phyloP scores from a whole-genome alignment of 2,888 invertebrate genomes.

The Rotaria sp. region DNA sequence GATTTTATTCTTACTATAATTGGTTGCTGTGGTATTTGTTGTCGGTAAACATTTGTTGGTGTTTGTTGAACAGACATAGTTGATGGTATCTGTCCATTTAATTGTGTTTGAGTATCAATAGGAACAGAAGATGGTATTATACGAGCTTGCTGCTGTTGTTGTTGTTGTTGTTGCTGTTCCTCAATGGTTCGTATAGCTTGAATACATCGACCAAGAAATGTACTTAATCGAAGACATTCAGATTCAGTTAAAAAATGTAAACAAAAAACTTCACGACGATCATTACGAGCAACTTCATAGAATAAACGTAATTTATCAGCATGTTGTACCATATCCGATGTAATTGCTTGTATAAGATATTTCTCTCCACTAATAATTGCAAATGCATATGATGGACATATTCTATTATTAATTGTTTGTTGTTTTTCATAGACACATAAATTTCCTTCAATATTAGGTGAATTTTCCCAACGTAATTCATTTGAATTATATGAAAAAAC shows the following conservation, averaged over 20 bases:
- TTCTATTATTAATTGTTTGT: neutral
- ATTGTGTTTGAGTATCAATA: neutral
- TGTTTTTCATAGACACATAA: neutral
- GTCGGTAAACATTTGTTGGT: neutral
- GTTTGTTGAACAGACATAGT: neutral
- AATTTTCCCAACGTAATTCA: constrained; percentile 26
- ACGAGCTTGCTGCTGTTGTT: neutral
- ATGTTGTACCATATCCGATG: neutral
- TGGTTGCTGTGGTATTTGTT: neutral
- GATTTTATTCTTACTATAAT: neutral
- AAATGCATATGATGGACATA: neutral
- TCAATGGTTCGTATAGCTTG: neutral
- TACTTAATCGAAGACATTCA: neutral
- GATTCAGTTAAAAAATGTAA: neutral
- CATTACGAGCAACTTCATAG: constrained; percentile 3
- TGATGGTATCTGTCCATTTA: neutral
- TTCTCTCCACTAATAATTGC: neutral
- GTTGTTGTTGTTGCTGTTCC: neutral
- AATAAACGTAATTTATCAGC: constrained; percentile 4
- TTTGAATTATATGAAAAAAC: neutral
- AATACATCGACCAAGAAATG: neutral
- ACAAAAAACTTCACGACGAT: constrained; percentile 8
- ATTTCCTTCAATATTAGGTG: neutral
- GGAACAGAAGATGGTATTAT: neutral
- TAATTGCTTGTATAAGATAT: neutral